Percentiles rank a stretch among this genome's conserved stretches.
These are phyloP conservation scores for Scrobipalpa atriplicella DNA, from an alignment of 2,888 invertebrate genomes.

Conservation along the genomic window DNA sequence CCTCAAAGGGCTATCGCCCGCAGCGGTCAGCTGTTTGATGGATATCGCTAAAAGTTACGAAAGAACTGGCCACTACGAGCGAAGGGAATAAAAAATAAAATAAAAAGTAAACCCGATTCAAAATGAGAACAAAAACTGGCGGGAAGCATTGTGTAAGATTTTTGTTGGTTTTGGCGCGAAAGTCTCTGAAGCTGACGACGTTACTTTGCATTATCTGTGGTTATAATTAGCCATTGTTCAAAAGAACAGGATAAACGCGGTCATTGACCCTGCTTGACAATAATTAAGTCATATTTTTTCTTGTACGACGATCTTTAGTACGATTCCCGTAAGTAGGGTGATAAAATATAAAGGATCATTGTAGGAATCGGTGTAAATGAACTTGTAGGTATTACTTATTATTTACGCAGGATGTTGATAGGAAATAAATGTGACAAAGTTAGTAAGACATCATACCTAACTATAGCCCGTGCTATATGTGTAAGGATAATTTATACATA, in stretches of 20 bases:
- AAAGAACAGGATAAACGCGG: constrained; percentile 17
- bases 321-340: constrained; percentile 18
- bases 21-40: constrained; percentile 39
- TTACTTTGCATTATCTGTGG: constrained; percentile 27
- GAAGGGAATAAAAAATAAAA: constrained; percentile 42
- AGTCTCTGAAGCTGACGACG: constrained; percentile 22
- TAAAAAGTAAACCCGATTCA: constrained; percentile 26
- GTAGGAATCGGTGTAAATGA: constrained; percentile 31
- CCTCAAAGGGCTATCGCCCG: constrained; percentile 31
- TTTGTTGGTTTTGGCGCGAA: constrained; percentile 42
- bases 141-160: constrained; percentile 47
- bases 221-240: constrained; percentile 30
- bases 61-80: constrained; percentile 45
- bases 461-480: no score
- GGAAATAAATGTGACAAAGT: background rate
- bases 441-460: no score
- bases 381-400: background rate
- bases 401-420: background rate
- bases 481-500: background rate
- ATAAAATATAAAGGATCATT: constrained; percentile 22
- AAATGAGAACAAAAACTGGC: constrained; percentile 41
- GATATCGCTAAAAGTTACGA: constrained; percentile 48
- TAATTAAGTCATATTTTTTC: constrained; percentile 36
- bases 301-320: constrained; percentile 18
- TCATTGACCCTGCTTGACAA: constrained; percentile 28